These are phyloP conservation scores for Anodontia alba DNA, from an alignment of 2,888 invertebrate genomes.

Conservation along the genomic window DNA sequence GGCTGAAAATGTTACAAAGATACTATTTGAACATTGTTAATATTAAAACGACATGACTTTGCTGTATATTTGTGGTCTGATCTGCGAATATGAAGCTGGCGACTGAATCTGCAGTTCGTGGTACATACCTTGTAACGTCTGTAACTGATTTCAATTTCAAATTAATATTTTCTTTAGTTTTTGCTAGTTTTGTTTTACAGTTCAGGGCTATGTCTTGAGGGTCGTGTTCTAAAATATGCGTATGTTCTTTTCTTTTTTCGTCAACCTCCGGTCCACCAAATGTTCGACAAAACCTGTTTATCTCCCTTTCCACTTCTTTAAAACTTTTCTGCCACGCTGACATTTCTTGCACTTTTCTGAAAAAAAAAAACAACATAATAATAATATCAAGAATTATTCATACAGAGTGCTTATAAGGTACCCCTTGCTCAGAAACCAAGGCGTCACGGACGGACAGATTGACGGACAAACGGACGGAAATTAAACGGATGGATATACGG, in stretches of 20 bases:
- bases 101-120: no score
- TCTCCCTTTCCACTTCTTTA: conserved; percentile 55
- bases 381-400: no score
- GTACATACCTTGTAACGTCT: conserved; percentile 39
- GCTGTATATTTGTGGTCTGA: no score
- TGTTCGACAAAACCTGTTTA: conserved; percentile 46
- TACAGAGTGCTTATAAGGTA: no score
- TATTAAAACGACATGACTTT: no score
- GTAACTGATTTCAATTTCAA: conserved; percentile 32
- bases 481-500: no score
- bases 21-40: no score
- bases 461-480: no score
- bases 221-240: conserved; percentile 35
- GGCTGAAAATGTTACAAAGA: no score
- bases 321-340: conserved; percentile 41
- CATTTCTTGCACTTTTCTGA: conserved; percentile 51
- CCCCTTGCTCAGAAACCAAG: no score
- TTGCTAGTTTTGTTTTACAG: conserved; percentile 56
- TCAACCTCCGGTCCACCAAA: conserved; percentile 26
- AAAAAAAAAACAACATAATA: not conserved
- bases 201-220: conserved; percentile 36
- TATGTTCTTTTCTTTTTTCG: conserved; percentile 1
- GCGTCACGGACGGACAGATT: no score
- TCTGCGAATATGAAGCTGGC: no score
- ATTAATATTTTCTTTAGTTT: conserved; percentile 59